Evolutionary conservation across 2,888 invertebrate species (phyloP).

Genomic region (Callinectes sapidus): DNA sequence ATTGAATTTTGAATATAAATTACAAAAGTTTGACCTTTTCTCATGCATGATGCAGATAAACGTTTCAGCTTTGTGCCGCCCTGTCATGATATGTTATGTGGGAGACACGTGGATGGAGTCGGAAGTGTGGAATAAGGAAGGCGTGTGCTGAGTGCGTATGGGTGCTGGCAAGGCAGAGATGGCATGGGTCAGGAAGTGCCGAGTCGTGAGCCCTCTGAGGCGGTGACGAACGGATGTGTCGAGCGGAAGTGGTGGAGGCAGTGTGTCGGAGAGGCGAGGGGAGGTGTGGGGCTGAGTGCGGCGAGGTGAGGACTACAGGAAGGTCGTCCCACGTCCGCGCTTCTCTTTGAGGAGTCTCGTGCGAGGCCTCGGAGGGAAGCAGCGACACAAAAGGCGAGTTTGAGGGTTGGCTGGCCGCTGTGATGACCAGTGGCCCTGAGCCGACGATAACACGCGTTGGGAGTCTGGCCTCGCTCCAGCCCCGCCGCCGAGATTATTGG

Average conservation of each 20-base stretch:
- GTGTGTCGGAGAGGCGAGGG: background rate
- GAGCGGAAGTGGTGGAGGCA: background rate
- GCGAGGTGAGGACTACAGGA: background rate
- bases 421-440: conserved; percentile 32
- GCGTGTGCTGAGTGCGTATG: background rate
- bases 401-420: conserved; percentile 35
- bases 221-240: conserved; percentile 13
- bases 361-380: conserved; percentile 18
- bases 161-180: background rate
- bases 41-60: background rate
- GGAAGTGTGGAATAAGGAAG: background rate
- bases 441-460: conserved; percentile 17
- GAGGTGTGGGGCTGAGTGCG: conserved; percentile 1
- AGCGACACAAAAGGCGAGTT: conserved; percentile 30
- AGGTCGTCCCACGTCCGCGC: conserved; percentile 28
- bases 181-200: background rate
- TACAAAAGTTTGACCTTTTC: background rate
- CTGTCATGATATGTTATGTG: background rate
- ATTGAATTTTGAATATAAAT: background rate
- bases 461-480: background rate
- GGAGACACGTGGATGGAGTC: background rate
- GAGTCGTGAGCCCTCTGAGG: background rate
- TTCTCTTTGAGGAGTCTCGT: conserved; percentile 22
- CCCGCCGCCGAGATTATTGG: background rate
- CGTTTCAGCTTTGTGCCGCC: background rate